phyloP scores from a whole-genome alignment of 2,113 vertebrate genomes.

The Corythoichthys intestinalis region DNA sequence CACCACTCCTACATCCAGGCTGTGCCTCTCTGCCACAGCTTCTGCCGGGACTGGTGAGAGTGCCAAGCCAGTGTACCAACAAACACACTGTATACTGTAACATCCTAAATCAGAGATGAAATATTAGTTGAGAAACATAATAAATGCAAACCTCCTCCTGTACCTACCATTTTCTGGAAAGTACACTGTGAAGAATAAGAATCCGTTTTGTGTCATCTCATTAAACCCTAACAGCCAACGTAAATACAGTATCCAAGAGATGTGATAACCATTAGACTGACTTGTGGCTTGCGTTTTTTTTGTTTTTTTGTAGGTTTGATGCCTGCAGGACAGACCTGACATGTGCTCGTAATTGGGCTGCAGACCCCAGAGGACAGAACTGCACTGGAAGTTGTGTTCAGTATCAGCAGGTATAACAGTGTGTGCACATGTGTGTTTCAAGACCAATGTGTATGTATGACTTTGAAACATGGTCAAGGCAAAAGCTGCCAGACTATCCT shows the following conservation, averaged over 20 bases:
- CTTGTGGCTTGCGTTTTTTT: neutral
- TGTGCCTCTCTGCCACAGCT: slow-evolving; percentile 77
- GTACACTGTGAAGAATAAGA: neutral
- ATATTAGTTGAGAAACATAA: neutral
- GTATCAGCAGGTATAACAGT: slow-evolving; percentile 66
- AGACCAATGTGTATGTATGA: neutral
- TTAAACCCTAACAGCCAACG: neutral
- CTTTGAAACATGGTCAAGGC: neutral
- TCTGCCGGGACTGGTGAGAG: slow-evolving; percentile 81
- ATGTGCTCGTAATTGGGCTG: slow-evolving; percentile 75
- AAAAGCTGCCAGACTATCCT: too few relatives aligned
- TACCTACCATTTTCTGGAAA: neutral
- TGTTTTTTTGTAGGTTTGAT: slow-evolving; percentile 68
- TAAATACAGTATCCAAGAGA: too few relatives aligned
- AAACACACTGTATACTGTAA: too few relatives aligned
- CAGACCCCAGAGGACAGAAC: slow-evolving; percentile 65
- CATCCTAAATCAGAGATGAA: neutral
- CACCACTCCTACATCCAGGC: slow-evolving; percentile 63
- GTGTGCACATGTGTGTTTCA: neutral
- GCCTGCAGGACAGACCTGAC: slow-evolving; percentile 75
- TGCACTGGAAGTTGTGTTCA: slow-evolving; percentile 73
- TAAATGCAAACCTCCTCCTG: neutral
- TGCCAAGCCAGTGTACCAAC: slow-evolving; percentile 10
- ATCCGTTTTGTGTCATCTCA: neutral
- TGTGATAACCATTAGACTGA: too few relatives aligned